Base-by-base conservation (phyloP, 2,113 vertebrate genomes). In the Sander vitreus region DNA sequence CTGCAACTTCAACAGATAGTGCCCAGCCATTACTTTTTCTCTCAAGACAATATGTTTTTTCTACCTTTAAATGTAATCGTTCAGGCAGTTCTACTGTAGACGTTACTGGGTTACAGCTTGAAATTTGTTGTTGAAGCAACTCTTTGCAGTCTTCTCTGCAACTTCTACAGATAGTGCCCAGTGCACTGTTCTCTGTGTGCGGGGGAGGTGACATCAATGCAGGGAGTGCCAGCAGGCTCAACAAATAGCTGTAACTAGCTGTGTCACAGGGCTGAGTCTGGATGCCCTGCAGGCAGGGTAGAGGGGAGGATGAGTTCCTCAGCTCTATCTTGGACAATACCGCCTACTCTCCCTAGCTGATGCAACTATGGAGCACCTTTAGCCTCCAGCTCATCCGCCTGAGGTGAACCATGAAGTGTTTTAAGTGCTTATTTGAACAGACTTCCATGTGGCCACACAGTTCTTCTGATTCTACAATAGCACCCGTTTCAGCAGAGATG, bases 281-380 rank as follows among this genome's bases (percentile, higher is more conserved):
- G 73, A 87, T 76, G 16, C 54, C 81, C 91, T 78, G 65, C 73
- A 85, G 90, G 81, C 85, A 83, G 53, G 70, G 62, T 48, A 84
- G 64, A 73, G 21, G 76, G 50, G 51, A 85, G 68, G 76, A 88
- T 72, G 69, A 81, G 62, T 68, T 86, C 30, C 60, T 87, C 50
- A 58, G 71, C 80, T 89, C 73, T 33, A 43, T 82, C 86, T 88
- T 75, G 85, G 83, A 88, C 86, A 69, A 60, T 77, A 65, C 79
- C 83, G 59, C 88, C 91, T 74, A 91, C 83, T 90, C 87, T 77
- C 50, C 36, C 54, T 81, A 57, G 75, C 65, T 76, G 79, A 80
- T 82, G 39, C 57, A 84, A 50, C 53, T 47, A 9, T 48, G 36
- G 47, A 55, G 76, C 77, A 85, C 80, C 69, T 90, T 85, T 84